These are phyloP conservation scores for Gnathonemus longibarbis DNA, from an alignment of 2,113 vertebrate species.

Conservation along the genomic window DNA sequence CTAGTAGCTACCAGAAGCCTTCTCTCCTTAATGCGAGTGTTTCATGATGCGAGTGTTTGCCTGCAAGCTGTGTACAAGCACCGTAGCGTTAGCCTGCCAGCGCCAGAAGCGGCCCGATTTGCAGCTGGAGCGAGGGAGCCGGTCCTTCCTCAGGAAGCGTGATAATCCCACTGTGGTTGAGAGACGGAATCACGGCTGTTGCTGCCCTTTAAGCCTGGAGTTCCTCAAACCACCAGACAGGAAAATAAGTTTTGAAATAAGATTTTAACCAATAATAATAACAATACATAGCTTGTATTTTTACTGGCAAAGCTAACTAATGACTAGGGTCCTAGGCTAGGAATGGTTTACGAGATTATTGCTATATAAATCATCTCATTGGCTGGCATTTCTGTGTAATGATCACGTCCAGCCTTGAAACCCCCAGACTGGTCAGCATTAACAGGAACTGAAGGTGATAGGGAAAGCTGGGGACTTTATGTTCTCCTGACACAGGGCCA, in stretches of 20 bases:
- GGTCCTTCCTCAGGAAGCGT: constrained; percentile 54
- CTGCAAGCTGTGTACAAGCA: neutral
- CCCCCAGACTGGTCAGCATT: neutral
- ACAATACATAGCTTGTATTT: constrained; percentile 27
- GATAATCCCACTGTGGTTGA: constrained; percentile 61
- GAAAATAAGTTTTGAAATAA: constrained; percentile 28
- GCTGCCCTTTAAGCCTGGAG: constrained; percentile 35
- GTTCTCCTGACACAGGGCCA: neutral
- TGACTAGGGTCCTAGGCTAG: neutral
- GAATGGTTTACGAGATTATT: neutral
- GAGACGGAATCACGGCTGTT: constrained; percentile 35
- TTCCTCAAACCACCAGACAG: constrained; percentile 13
- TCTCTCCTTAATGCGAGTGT: neutral
- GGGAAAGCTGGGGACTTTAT: neutral
- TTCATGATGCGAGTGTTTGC: neutral
- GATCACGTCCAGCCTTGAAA: neutral
- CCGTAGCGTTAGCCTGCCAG: neutral
- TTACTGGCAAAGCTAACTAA: constrained; percentile 33
- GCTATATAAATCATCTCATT: neutral
- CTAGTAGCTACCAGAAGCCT: neutral
- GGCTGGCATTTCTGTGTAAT: neutral
- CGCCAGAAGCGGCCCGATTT: constrained; percentile 39
- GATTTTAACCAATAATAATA: constrained; percentile 32
- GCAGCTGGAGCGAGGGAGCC: constrained; percentile 42
- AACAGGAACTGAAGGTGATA: neutral